Conservation (phyloP, 2,113 vertebrate genomes). For the Rafetus swinhoei region DNA sequence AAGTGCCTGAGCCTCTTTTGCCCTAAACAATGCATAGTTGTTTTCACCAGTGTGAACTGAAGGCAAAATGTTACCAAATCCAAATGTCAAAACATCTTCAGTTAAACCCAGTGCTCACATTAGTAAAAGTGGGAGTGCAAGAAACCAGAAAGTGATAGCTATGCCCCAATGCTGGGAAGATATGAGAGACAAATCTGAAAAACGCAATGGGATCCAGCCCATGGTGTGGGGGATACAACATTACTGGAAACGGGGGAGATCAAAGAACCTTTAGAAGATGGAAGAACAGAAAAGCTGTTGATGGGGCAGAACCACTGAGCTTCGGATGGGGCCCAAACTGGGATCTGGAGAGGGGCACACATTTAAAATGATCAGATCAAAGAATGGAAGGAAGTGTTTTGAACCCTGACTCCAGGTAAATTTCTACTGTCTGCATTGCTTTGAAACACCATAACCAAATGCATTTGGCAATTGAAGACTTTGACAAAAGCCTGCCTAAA, state of each 20-base stretch:
- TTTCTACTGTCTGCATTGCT: not conserved
- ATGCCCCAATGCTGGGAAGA: not conserved
- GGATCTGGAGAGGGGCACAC: not conserved
- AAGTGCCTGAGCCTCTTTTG: not conserved
- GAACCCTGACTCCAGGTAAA: not conserved
- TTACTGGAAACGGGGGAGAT: not conserved
- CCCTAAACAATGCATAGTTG: not conserved
- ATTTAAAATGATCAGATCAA: not conserved
- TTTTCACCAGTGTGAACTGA: not conserved
- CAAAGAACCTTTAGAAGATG: not conserved
- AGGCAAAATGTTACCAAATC: not conserved
- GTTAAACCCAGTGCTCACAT: not conserved
- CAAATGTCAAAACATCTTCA: not conserved
- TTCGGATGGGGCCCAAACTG: not conserved
- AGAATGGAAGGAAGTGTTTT: not conserved
- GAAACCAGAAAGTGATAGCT: not conserved
- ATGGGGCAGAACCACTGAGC: not conserved
- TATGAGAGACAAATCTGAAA: not conserved
- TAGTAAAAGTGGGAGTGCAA: not conserved
- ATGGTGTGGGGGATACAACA: not conserved
- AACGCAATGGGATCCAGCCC: not conserved
- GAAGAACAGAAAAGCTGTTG: not conserved
- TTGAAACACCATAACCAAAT: not conserved
- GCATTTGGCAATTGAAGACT: not conserved
- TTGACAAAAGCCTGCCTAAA: slow-evolving; percentile 20